Percentiles rank a stretch among this genome's conserved stretches.
Evolutionary conservation across 2,113 vertebrate genomes (phyloP).

Genomic region (Ceyx melanurus): DNA sequence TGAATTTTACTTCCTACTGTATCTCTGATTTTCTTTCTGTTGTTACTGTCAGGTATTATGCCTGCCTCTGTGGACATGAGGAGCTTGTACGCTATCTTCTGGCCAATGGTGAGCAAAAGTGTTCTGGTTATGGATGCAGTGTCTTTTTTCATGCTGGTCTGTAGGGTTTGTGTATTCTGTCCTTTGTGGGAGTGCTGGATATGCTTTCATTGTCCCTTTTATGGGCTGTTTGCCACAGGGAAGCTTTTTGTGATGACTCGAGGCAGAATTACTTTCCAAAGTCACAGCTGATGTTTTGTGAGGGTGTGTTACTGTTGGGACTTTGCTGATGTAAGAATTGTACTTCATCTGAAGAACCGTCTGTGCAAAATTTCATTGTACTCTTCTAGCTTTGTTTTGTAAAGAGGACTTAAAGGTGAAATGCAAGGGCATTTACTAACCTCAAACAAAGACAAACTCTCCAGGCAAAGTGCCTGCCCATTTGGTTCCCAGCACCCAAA

Average conservation of each 20-base stretch:
- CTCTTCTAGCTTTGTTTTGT: neutral
- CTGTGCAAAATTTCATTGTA: neutral
- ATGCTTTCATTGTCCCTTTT: neutral
- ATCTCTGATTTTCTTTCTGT: neutral
- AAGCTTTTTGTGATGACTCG: neutral
- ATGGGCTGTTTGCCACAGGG: neutral
- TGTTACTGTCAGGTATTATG: conserved; percentile 85
- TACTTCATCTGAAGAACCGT: neutral
- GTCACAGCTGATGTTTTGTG: neutral
- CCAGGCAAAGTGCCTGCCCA: neutral
- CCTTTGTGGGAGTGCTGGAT: neutral
- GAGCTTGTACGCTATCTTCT: conserved; percentile 95
- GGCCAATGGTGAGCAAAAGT: conserved; percentile 84
- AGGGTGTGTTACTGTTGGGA: neutral
- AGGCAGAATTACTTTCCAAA: neutral
- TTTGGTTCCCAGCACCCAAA: neutral
- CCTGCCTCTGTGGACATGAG: conserved; percentile 94
- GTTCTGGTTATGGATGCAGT: neutral
- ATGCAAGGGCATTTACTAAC: neutral
- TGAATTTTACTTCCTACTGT: neutral
- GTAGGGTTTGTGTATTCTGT: neutral
- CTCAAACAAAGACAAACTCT: neutral
- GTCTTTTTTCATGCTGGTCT: neutral
- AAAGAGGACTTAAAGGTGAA: neutral
- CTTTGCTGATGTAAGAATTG: neutral